Percentiles rank a stretch among this genome's conserved stretches.
These are phyloP conservation scores for Chunga burmeisteri DNA, from an alignment of 2,113 vertebrate genomes.

Conservation along the genomic window DNA sequence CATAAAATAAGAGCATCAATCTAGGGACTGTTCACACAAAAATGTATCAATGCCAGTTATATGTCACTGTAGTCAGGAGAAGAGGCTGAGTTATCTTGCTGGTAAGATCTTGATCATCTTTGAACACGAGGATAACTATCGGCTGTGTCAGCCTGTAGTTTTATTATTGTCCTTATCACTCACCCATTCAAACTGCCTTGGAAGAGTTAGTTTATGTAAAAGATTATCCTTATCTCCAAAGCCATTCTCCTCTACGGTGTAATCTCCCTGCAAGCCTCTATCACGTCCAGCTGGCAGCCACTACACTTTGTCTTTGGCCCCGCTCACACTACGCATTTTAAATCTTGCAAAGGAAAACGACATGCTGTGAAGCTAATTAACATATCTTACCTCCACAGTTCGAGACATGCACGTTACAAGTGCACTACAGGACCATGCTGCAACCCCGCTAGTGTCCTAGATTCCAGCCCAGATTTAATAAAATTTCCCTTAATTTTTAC, in stretches of 20 bases:
- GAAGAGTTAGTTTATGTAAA: conserved; percentile 67
- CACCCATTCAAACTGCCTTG: conserved; percentile 33
- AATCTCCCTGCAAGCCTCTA: conserved; percentile 64
- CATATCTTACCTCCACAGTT: conserved; percentile 46
- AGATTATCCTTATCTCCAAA: conserved; percentile 71
- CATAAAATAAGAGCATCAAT: conserved; percentile 26
- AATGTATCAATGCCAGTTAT: neutral
- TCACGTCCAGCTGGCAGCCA: conserved; percentile 58
- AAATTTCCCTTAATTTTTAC: neutral
- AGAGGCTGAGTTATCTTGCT: neutral
- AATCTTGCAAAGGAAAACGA: conserved; percentile 44
- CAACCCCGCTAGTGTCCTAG: neutral
- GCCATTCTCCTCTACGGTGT: conserved; percentile 59
- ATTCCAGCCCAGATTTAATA: neutral
- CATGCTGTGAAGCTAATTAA: conserved; percentile 38
- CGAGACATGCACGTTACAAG: neutral
- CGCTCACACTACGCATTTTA: conserved; percentile 24
- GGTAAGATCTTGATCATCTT: conserved; percentile 35
- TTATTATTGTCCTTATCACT: conserved; percentile 46
- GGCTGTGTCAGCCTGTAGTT: neutral
- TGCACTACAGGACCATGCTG: neutral
- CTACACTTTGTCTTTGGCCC: conserved; percentile 59
- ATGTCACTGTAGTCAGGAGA: neutral
- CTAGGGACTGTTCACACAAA: neutral
- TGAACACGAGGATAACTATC: conserved; percentile 27